Base-by-base conservation (phyloP, 1,140 invertebrate genomes). In the Chelonus insularis region DNA sequence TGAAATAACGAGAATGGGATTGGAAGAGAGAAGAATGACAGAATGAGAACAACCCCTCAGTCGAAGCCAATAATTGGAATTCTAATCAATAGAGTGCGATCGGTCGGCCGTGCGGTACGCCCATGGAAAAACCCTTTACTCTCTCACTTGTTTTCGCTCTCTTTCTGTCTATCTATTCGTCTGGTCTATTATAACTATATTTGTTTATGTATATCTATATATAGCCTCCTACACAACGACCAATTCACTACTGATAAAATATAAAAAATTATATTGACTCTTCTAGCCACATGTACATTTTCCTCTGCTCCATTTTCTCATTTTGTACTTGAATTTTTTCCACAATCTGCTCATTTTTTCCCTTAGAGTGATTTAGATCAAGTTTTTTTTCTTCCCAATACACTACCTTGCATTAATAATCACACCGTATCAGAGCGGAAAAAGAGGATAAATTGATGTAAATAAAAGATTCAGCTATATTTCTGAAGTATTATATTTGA, bases 11-110 rank as follows among this genome's bases (percentile, higher is more conserved):
- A 52, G 29, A 52, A 14, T 29, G 25, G 23, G 11, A 50, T 12
- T 34, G 25, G 50, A 18, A 32, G 34, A 23, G 29, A 52, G 23
- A 36, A 34, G 25, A 29, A 25, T 25, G 12, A 50, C n/a, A 23
- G 20, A 50, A 25, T 8, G 34, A 37, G 37, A 21, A 48, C 50
- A 25, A 51, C 45, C 63, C 67, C 61, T 36, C 68, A 63, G 66
- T 67, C 67, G 39, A 58, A 64, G 66, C 64, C 70, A 72, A 73
- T 75, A 73, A 75, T 76, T 77, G 72, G 71, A 75, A 76, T 71
- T 63, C 70, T 72, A 76, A 74, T 74, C 72, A 73, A 74, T 72
- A 60, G 64, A 69, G 56, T 58, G 64, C 66, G 68, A 72, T 72
- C 69, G 69, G 61, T 70, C 68, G 70, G 63, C 64, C 70, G 63